Percentiles rank a stretch among this genome's conserved stretches.
phyloP scores from a whole-genome alignment of 2,888 invertebrate genomes.

The Yponomeuta plumbellus region DNA sequence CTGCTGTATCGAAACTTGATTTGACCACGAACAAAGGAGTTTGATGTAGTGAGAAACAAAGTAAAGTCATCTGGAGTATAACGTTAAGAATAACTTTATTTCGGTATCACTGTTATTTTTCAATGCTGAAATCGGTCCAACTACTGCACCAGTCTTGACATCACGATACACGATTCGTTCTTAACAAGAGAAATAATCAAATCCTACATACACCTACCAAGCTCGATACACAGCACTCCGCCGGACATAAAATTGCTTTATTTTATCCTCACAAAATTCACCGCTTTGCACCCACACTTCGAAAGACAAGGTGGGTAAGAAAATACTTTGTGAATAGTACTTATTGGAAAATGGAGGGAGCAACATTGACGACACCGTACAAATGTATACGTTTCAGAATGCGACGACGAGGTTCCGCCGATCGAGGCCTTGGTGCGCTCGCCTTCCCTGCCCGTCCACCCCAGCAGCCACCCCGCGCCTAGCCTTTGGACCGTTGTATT shows the following conservation, averaged over 20 bases:
- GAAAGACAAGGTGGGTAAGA: constrained; percentile 37
- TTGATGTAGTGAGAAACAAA: too few species aligned
- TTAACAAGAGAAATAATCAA: neutral
- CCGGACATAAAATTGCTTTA: neutral
- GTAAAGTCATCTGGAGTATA: too few species aligned
- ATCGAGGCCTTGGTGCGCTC: constrained; percentile 67
- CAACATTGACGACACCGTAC: neutral
- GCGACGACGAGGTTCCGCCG: constrained; percentile 61
- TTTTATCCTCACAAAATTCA: neutral
- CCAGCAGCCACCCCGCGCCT: constrained; percentile 64
- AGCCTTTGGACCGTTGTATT: constrained; percentile 86
- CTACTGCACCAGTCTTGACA: neutral
- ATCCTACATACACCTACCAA: neutral
- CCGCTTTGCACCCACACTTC: constrained; percentile 7
- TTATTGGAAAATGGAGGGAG: neutral
- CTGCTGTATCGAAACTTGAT: too few species aligned
- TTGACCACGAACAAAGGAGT: too few species aligned
- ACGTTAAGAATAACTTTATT: too few species aligned
- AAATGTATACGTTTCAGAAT: constrained; percentile 50
- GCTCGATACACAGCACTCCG: neutral
- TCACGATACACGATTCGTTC: neutral
- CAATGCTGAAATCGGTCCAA: neutral
- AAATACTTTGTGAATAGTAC: neutral
- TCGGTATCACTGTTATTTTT: neutral
- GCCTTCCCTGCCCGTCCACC: constrained; percentile 65